A percentile compares a stretch with the other conserved stretches of the same genome.
Evolutionary conservation across 2,797 vertebrate species (phyloP).

Genomic region (Vultur gryphus): DNA sequence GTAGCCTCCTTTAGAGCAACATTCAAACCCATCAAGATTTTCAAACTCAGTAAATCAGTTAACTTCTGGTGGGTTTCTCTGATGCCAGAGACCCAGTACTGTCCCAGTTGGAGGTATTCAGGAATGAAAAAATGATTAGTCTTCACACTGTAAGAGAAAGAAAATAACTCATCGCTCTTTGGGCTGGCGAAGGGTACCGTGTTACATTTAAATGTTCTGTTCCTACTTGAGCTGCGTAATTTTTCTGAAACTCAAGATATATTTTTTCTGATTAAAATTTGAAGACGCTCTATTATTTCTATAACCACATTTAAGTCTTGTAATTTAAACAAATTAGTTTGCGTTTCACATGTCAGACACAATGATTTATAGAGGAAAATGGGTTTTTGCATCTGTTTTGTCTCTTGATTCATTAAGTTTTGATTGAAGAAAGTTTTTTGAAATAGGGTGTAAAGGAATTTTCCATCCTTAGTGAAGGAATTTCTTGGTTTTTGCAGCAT

Average conservation of each 20-base stretch:
- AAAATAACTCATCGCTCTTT: not conserved
- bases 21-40: not conserved
- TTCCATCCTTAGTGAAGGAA: not conserved
- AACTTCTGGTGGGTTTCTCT: not conserved
- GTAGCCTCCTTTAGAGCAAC: not conserved
- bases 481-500: conserved; percentile 4
- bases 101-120: not conserved
- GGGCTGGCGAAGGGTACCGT: not conserved
- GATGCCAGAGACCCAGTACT: not conserved
- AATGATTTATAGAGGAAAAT: conserved; percentile 42
- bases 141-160: not conserved
- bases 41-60: not conserved
- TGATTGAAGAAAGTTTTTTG: conserved; percentile 9
- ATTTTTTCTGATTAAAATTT: conserved; percentile 67
- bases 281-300: conserved; percentile 65
- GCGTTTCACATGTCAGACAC: not conserved
- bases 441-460: conserved; percentile 17
- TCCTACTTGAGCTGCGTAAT: not conserved
- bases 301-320: conserved; percentile 41
- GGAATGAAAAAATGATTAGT: not conserved
- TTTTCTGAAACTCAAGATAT: conserved; percentile 25
- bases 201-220: not conserved
- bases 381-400: not conserved
- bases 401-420: conserved; percentile 41
- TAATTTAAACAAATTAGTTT: conserved; percentile 44